A percentile compares a stretch with the other conserved stretches of the same genome.
Evolutionary conservation across 2,888 invertebrate species (phyloP).

Genomic region (Dromius quadrimaculatus): DNA sequence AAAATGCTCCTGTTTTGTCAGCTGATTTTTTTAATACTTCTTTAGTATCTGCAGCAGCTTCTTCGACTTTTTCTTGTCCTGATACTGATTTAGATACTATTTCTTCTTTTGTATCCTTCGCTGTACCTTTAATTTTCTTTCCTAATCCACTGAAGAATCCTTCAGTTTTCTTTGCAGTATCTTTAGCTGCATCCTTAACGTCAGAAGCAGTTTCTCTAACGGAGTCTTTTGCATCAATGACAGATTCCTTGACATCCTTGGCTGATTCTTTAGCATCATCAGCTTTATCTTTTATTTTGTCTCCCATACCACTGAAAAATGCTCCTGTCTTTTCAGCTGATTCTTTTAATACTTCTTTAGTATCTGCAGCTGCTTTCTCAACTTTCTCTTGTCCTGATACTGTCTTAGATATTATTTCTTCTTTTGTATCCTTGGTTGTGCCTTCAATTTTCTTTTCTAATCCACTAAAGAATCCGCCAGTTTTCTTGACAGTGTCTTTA

Average conservation of each 20-base stretch:
- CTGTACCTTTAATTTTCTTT: conserved; percentile 26
- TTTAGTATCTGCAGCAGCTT: conserved; percentile 48
- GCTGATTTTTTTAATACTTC: conserved; percentile 53
- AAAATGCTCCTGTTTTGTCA: conserved; percentile 55
- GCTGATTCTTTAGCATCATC: conserved; percentile 1
- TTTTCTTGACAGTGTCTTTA: too few species aligned
- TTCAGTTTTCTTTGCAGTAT: conserved; percentile 43
- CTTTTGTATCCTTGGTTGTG: conserved; percentile 52
- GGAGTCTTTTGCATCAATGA: conserved; percentile 29
- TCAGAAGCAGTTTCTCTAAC: conserved; percentile 52
- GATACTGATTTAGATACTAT: conserved; percentile 17
- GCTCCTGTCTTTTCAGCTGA: neutral
- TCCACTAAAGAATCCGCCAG: too few species aligned
- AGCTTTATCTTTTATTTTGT: conserved; percentile 8
- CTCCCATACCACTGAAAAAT: neutral
- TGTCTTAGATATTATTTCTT: conserved; percentile 51
- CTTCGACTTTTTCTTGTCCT: conserved; percentile 14
- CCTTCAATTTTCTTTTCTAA: too few species aligned
- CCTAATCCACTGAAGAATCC: conserved; percentile 46
- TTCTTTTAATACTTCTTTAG: conserved; percentile 48
- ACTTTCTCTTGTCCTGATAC: conserved; percentile 52
- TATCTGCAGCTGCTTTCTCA: conserved; percentile 50
- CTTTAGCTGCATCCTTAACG: conserved; percentile 18
- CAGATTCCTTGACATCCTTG: neutral
- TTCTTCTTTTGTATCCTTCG: conserved; percentile 36